Evolutionary conservation across 2,113 vertebrate genomes (phyloP), one percentile per base, ranked within the genome.

Genomic region (Epinephelus cyanopodus): DNA sequence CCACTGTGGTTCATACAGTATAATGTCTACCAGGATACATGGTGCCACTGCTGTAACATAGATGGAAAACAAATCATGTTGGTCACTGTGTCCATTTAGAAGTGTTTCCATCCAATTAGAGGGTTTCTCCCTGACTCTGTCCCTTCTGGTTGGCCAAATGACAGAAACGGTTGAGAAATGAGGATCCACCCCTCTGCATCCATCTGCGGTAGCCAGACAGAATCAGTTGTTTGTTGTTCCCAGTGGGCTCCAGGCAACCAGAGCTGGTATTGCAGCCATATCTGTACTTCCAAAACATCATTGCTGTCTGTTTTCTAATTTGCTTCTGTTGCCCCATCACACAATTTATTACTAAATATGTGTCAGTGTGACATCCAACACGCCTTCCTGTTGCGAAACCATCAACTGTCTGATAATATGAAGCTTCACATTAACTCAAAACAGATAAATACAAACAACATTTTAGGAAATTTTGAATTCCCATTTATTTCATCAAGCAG

Each of bases 121-220:
- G 64, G 42, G 68, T 67, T 86, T 70, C 61, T 87, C 21, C 14
- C 23, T 5, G 56, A 27, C 78, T 82, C 39, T 58, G 67, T 63
- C 67, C 10, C 15, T 18, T 18, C 13, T 74, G 86, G 84, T 88
- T 88, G 86, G 85, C 62, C 63, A 77, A 73, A 79, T 86, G 61
- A 86, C 81, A 86, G 74, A 73, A 90, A 82, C 72, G 67, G 66
- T 82, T 90, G 60, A 77, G 72, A 84, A 86, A 84, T 73, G 39
- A 71, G 14, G 57, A 75, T 64, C 71, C 86, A 79, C 84, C 84
- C 82, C 79, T 88, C 68, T 73, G 65, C 52, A 45, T 42, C 66
- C 74, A 47, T 87, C 71, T 75, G 84, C 54, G 82, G 87, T 29
- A 70, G 45, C 50, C 29, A 52, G 70, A 78, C 61, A 69, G 23